Evolutionary conservation across 92 coral and sea anemone genomes (phyloP).

Genomic region (Heliopora coerulea): DNA sequence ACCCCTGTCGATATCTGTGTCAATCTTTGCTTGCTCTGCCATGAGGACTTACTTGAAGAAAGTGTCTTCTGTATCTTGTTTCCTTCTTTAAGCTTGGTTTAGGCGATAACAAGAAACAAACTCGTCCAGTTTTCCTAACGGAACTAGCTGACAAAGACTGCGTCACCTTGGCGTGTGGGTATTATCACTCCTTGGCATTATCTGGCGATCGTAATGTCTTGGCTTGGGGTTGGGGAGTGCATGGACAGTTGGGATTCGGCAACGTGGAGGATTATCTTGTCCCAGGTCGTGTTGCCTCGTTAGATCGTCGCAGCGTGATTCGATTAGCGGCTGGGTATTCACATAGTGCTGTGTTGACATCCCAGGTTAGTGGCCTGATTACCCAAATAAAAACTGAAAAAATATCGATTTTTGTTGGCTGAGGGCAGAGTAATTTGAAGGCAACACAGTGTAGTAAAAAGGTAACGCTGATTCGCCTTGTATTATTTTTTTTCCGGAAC

Average conservation of each 20-base stretch:
- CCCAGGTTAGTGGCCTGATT: slow-evolving; percentile 55
- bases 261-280: slow-evolving; percentile 81
- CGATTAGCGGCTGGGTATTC: slow-evolving; percentile 95
- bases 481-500: too few species aligned
- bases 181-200: slow-evolving; percentile 92
- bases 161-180: slow-evolving; percentile 84
- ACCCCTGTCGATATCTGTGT: too few species aligned
- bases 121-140: slow-evolving; percentile 90
- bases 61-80: not conserved
- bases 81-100: slow-evolving; percentile 72
- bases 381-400: not conserved
- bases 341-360: slow-evolving; percentile 70
- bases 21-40: too few species aligned
- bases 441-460: too few species aligned
- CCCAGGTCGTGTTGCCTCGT: slow-evolving; percentile 79
- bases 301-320: slow-evolving; percentile 64
- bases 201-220: slow-evolving; percentile 87
- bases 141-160: slow-evolving; percentile 93
- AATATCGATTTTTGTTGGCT: too few species aligned
- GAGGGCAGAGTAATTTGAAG: too few species aligned
- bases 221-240: slow-evolving; percentile 99
- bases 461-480: too few species aligned
- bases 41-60: too few species aligned
- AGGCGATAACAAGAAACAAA: slow-evolving; percentile 86
- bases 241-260: slow-evolving; percentile 94